A percentile compares a stretch with the other conserved stretches of the same genome.
Evolutionary conservation across 37 sponge, comb jelly and placozoan species (phyloP).

Genomic region (Corticium candelabrum): DNA sequence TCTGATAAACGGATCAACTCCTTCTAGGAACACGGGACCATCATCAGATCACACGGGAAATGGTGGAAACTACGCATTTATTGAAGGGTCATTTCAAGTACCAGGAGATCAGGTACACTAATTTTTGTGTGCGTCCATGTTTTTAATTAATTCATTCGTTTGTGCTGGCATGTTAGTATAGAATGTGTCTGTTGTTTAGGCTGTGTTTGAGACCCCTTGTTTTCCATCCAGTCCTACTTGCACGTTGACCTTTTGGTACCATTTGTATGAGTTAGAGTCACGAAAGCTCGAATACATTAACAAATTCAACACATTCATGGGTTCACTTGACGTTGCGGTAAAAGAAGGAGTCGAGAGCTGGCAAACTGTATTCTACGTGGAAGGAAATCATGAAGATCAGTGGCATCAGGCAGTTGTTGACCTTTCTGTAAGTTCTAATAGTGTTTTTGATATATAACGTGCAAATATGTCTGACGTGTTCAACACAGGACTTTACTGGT

Average conservation of each 20-base stretch:
- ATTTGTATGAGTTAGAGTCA: background rate
- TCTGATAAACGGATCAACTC: background rate
- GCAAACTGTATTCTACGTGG: background rate
- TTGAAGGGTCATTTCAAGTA: background rate
- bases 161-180: no score
- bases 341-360: background rate
- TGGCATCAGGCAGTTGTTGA: background rate
- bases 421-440: no score
- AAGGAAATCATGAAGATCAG: background rate
- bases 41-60: background rate
- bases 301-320: background rate
- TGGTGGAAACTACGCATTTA: background rate
- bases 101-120: background rate
- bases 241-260: background rate
- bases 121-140: no score
- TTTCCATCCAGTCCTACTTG: background rate
- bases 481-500: background rate
- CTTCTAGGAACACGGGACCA: background rate
- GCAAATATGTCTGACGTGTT: no score
- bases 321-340: background rate
- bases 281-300: background rate
- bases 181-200: slow-evolving; percentile 2
- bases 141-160: no score
- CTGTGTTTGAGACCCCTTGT: background rate
- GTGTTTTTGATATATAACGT: no score